These are phyloP conservation scores for Pogonus chalceus DNA, from an alignment of 1,140 invertebrate genomes.

Conservation along the genomic window DNA sequence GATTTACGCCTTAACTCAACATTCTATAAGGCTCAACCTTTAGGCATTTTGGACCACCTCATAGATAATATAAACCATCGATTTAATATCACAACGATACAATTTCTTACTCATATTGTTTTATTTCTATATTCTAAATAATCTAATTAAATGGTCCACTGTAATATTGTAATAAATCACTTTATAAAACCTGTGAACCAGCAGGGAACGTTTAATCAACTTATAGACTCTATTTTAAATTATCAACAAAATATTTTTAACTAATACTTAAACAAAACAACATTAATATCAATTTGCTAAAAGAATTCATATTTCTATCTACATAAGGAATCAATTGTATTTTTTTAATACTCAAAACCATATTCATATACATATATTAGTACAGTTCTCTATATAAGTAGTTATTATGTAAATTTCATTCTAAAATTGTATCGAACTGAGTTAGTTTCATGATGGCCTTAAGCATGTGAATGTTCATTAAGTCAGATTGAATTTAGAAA, in stretches of 20 bases:
- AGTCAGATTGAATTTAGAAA: not conserved
- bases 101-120: not conserved
- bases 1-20: not conserved
- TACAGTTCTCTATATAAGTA: not conserved
- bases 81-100: not conserved
- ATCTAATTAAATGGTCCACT: not conserved
- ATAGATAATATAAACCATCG: conserved; percentile 3
- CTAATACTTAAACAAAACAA: too few species aligned
- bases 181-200: not conserved
- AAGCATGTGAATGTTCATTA: not conserved
- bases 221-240: too few species aligned
- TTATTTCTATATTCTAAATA: not conserved
- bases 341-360: not conserved
- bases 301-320: conserved; percentile 2
- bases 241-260: too few species aligned
- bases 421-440: conserved; percentile 3
- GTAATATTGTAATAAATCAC: not conserved
- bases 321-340: too few species aligned
- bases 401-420: conserved; percentile 6
- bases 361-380: not conserved
- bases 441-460: not conserved
- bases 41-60: not conserved
- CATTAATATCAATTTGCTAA: too few species aligned
- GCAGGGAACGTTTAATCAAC: too few species aligned
- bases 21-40: not conserved